These are phyloP conservation scores for Lithobates sylvaticus DNA, from an alignment of 2,797 vertebrate species.

Conservation along the genomic window DNA sequence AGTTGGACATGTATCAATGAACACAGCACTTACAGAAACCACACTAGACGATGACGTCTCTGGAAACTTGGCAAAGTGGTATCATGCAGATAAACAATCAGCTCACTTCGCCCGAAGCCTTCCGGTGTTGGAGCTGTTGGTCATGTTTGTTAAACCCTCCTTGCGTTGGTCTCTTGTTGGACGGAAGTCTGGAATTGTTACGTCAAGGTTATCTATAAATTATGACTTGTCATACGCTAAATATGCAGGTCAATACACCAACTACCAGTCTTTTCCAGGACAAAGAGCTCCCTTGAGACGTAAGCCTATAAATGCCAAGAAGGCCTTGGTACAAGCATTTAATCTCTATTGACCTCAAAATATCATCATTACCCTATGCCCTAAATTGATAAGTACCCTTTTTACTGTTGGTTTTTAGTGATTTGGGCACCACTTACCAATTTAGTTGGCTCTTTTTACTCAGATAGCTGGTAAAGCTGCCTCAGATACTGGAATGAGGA, in stretches of 20 bases:
- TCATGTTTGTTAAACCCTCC: slow-evolving; percentile 21
- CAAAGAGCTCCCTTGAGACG: not conserved
- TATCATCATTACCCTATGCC: slow-evolving; percentile 2
- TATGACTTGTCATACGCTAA: not conserved
- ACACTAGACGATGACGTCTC: slow-evolving; percentile 30
- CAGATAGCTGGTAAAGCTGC: not conserved
- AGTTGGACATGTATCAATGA: not conserved
- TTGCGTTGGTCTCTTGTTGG: not conserved
- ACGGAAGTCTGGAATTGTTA: not conserved
- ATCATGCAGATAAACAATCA: slow-evolving; percentile 37
- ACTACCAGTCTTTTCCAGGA: not conserved
- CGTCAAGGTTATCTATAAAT: slow-evolving; percentile 42
- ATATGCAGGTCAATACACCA: not conserved
- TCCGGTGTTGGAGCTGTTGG: not conserved
- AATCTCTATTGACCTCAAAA: not conserved
- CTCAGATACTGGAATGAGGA: not conserved
- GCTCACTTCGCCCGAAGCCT: slow-evolving; percentile 5
- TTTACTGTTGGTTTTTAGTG: slow-evolving; percentile 15
- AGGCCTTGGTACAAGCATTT: not conserved
- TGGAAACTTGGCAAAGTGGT: slow-evolving; percentile 49
- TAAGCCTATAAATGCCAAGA: not conserved
- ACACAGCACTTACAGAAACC: slow-evolving; percentile 2
- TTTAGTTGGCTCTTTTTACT: not conserved
- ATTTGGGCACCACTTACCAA: not conserved
- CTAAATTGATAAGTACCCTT: slow-evolving; percentile 7